Base-by-base conservation (phyloP, 2,797 vertebrate genomes). In the Leucoraja ocellata region DNA sequence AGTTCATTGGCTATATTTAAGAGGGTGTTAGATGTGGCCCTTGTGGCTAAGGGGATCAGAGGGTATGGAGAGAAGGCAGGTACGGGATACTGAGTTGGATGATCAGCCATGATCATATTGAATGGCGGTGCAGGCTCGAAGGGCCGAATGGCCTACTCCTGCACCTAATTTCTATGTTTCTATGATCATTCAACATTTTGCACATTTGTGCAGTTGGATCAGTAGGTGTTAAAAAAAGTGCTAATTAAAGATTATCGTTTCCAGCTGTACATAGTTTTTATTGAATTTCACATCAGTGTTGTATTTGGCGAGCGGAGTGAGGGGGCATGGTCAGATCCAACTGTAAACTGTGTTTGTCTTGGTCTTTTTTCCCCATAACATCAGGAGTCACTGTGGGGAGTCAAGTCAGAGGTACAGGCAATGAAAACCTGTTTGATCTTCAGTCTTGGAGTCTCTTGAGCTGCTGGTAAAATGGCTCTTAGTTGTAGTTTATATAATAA, bases 251-350 rank as follows among this genome's bases (percentile, higher is more conserved):
- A 21, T 74, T 91, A 74, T 91, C 74, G 39, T 68, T 91, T 91
- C 68, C 90, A 91, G 90, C 39, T 91, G 90, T 74, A 71, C 68
- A 91, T 91, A 74, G 39, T 91, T 91, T 91, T 91, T 36, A 74
- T 91, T 73, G 32, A 73, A 36, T 91, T 91, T 14, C 11, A 13
- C 3, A 91, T 76, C 25, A 0, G 46, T 92, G 71, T 92, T 92
- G 9, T 11, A 73, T 16, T 74, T 76, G 71, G 71, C 90, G 76
- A 76, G 46, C 5, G 76, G 54, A 58, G 73, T 73, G 21, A 91
- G 68, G 32, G 32, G 54, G 13, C 90, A 92, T 25, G 7, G 73
- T 76, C 71, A 76, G 36, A 74, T 54, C 39, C 28, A 92, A 92
- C 76, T 71, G 90, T 54, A 46, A 91, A 74, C 74, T 3, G 0